Evolutionary conservation across 2,888 invertebrate species (phyloP), one percentile per base, ranked within the genome.

Genomic region (Julus scanicus): DNA sequence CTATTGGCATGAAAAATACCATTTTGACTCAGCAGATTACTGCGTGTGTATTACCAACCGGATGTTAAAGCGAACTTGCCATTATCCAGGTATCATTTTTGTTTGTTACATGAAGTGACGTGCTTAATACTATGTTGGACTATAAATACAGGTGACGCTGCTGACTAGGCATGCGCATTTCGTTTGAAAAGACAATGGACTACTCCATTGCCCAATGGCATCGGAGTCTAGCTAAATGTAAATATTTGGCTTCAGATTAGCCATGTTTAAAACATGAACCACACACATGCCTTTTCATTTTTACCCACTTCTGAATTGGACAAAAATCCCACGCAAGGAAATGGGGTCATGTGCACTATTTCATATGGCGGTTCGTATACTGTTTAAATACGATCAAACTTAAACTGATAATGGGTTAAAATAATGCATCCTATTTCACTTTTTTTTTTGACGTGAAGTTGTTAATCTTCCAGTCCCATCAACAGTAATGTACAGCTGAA

Each of bases 251-350:
- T 63, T 20, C 63, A 63, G 63, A 63, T 63, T 63, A 63, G 63
- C 63, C 63, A 63, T 63, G 63, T 63, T 63, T 63, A 20, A 63
- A 63, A 63, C 63, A 63, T 63, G 63, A 63, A 63, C 63, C 63
- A 8, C 63, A 63, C 20, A 20, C 63, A 63, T 15, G 63, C 63
- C 17, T 17, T n/a, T 63, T 63, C 63, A 63, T 63, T 63, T 20
- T 17, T 63, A n/a, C 5, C 63, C 20, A 63, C 63, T 20, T 4
- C 5, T 63, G 63, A 63, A 63, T 17, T 63, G 63, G 8, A 20
- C 63, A 63, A 63, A 63, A 63, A 63, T 63, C 63, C 63, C 63
- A 63, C 63, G 63, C 17, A 63, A 63, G 17, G 20, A 63, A 63
- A 63, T 20, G 63, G 63, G 63, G 63, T 63, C 63, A 63, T 17